phyloP scores from a whole-genome alignment of 2,113 vertebrate genomes.

The Rhinolophus ferrumequinum region DNA sequence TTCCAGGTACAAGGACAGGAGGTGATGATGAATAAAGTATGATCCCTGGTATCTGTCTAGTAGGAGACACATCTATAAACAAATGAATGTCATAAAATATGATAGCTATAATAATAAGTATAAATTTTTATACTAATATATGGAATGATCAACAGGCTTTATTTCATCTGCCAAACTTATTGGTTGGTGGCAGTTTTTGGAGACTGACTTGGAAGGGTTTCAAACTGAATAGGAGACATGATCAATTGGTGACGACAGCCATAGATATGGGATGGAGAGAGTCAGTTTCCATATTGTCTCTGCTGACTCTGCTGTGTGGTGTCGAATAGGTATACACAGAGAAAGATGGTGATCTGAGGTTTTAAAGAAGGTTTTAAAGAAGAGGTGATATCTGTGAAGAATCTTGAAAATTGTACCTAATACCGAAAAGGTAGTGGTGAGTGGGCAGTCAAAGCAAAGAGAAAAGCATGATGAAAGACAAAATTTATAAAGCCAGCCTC shows the following conservation, averaged over 20 bases:
- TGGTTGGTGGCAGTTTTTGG: neutral
- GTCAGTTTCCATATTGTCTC: neutral
- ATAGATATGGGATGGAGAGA: neutral
- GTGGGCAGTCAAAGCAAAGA: neutral
- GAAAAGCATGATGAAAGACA: neutral
- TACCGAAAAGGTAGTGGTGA: neutral
- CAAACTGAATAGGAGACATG: neutral
- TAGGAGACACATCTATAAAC: neutral
- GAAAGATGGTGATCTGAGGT: neutral
- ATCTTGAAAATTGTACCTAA: neutral
- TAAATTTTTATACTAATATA: neutral
- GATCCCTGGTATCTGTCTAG: neutral
- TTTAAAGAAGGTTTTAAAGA: slow-evolving; percentile 9
- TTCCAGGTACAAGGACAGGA: neutral
- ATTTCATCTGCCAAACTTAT: neutral
- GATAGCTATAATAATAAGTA: neutral
- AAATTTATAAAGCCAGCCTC: neutral
- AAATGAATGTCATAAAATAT: neutral
- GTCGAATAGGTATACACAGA: neutral
- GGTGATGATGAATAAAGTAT: neutral
- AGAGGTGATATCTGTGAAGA: neutral
- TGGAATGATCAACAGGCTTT: neutral
- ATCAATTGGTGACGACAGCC: neutral
- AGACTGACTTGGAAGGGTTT: neutral
- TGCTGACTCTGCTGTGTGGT: neutral